These are phyloP conservation scores for Carpatolechia fugitivella DNA, from an alignment of 2,888 invertebrate species.

Conservation along the genomic window DNA sequence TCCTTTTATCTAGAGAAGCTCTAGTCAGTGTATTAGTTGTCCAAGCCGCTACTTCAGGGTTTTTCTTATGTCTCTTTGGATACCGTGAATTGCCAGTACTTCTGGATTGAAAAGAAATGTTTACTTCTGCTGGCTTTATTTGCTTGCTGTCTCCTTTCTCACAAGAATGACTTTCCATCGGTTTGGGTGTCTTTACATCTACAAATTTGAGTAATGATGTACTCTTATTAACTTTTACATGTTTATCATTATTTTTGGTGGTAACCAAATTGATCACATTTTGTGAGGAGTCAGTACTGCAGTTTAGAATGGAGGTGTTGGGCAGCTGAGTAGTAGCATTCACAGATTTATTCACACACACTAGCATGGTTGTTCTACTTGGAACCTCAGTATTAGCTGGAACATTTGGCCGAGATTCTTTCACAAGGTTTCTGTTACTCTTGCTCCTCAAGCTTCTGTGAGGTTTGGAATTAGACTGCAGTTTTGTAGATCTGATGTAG, in stretches of 20 bases:
- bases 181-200: constrained; percentile 36
- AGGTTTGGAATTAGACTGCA: constrained; percentile 49
- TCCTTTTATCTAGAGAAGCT: constrained; percentile 28
- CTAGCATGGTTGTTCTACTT: constrained; percentile 36
- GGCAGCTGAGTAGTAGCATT: constrained; percentile 41
- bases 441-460: constrained; percentile 53
- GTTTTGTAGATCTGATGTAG: constrained; percentile 70
- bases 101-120: constrained; percentile 53
- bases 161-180: constrained; percentile 25
- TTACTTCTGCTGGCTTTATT: constrained; percentile 36
- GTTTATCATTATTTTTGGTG: constrained; percentile 40
- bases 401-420: constrained; percentile 39
- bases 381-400: constrained; percentile 31
- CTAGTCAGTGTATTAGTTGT: neutral
- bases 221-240: constrained; percentile 43
- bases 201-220: constrained; percentile 62
- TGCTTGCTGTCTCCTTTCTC: constrained; percentile 21
- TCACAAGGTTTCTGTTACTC: constrained; percentile 46
- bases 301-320: constrained; percentile 40
- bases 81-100: constrained; percentile 54
- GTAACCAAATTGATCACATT: constrained; percentile 61
- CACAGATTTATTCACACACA: constrained; percentile 56
- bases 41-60: neutral
- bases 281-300: constrained; percentile 63
- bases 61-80: constrained; percentile 51